A percentile compares a stretch with the other conserved stretches of the same genome.
These are phyloP conservation scores for Gordius sp. DNA, from an alignment of 2,888 invertebrate species.

Conservation along the genomic window DNA sequence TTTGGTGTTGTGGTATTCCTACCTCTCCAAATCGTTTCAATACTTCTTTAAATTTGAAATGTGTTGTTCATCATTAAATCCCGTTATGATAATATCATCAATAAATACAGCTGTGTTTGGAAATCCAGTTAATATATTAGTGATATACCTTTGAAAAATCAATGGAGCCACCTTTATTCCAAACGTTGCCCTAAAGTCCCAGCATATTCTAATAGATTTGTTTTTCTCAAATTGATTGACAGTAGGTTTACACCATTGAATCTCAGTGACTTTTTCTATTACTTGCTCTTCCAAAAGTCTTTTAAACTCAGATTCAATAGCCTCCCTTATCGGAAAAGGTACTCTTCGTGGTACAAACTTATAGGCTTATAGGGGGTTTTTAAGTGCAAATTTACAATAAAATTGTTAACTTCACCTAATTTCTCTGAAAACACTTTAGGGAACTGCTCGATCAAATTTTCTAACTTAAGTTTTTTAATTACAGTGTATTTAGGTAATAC, in stretches of 20 bases:
- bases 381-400: neutral
- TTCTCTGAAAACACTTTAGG: neutral
- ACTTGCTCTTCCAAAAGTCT: neutral
- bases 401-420: neutral
- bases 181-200: neutral
- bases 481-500: neutral
- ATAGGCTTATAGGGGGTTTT: neutral
- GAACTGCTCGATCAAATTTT: neutral
- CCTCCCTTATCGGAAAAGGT: neutral
- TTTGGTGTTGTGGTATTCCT: neutral
- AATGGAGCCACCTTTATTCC: neutral
- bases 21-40: too few species aligned
- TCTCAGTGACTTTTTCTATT: neutral
- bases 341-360: neutral
- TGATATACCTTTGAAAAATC: conserved; percentile 1
- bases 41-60: too few species aligned
- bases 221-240: neutral
- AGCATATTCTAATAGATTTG: neutral
- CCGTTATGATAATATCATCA: neutral
- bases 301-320: neutral
- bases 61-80: too few species aligned
- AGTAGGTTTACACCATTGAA: neutral
- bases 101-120: too few species aligned
- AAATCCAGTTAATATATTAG: too few species aligned
- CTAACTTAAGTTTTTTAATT: neutral